Conservation (phyloP, 2,113 vertebrate genomes). For the Merops nubicus region DNA sequence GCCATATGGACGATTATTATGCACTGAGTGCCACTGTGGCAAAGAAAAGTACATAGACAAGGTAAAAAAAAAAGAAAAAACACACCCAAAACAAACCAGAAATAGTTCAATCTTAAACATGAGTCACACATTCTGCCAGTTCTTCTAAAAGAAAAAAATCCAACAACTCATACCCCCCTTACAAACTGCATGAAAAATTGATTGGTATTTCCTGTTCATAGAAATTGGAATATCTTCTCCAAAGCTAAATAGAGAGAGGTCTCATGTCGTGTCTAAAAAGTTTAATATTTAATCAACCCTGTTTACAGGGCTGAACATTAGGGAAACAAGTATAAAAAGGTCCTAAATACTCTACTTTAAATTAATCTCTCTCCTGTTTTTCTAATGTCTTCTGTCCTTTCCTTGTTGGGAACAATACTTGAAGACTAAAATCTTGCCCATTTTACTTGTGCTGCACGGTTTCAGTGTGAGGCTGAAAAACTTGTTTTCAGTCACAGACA, state of each 20-base stretch:
- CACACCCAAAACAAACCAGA: no score
- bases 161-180: not conserved
- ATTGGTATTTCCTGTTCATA: not conserved
- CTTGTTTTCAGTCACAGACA: not conserved
- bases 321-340: not conserved
- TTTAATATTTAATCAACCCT: not conserved
- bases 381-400: not conserved
- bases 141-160: not conserved
- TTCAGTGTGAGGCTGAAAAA: not conserved
- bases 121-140: not conserved
- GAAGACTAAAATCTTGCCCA: not conserved
- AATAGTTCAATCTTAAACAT: not conserved
- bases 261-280: not conserved
- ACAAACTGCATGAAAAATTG: conserved; percentile 15
- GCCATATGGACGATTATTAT: conserved; percentile 4
- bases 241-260: not conserved
- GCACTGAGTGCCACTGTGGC: not conserved
- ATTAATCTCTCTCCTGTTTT: not conserved
- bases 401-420: not conserved
- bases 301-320: not conserved
- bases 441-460: not conserved
- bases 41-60: not conserved
- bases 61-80: not conserved
- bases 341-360: not conserved
- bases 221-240: not conserved